Base-by-base conservation (phyloP, 1,140 invertebrate species). In the Temnothorax nylanderi region DNA sequence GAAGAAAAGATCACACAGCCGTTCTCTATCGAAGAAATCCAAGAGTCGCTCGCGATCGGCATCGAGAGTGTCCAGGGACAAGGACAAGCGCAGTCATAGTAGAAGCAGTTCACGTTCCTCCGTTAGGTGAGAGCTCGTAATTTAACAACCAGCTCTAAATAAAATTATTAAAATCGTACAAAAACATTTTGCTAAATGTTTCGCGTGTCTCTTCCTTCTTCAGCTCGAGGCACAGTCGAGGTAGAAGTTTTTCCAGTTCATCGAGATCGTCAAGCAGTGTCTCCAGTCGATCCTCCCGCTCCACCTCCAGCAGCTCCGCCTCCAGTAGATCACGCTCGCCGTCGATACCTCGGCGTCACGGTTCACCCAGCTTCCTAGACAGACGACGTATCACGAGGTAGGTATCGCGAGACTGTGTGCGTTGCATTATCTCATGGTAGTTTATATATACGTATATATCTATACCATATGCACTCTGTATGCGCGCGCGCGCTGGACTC, bases 331-430 rank as follows among this genome's bases (percentile, higher is more conserved):
- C 97, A 58, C 96, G 98, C 75, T 98, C 98, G 62, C 97, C 97
- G 11, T 99, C 98, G 37, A 99, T 99, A 95, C 98, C 98, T 37
- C 96, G 98, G 65, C 96, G 98, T 87, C 97, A 97, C 89, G 98
- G 98, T 44, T 99, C 98, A 62, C 98, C 98, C 1, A 98, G 98
- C 93, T 99, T 99, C 95, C 95, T 99, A 51, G 98, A 99, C 93
- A 96, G 98, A 92, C 96, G 98, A 72, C 96, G 98, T 87, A 99
- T 99, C 89, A 99, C 98, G 71, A 99, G 98, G 98, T 99, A 96
- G 96, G 87, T 87, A 47, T 44, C 8, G 47, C 32, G 32, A 41
- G n/a, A 10, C 0, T 44, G 18, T 16, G 18, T 71, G 18, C n/a
- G 4, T 47, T 16, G n/a, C 4, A 37, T 76, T 75, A 51, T 74